These are phyloP conservation scores for Xylota segnis DNA, from an alignment of 2,888 invertebrate species.

Conservation along the genomic window DNA sequence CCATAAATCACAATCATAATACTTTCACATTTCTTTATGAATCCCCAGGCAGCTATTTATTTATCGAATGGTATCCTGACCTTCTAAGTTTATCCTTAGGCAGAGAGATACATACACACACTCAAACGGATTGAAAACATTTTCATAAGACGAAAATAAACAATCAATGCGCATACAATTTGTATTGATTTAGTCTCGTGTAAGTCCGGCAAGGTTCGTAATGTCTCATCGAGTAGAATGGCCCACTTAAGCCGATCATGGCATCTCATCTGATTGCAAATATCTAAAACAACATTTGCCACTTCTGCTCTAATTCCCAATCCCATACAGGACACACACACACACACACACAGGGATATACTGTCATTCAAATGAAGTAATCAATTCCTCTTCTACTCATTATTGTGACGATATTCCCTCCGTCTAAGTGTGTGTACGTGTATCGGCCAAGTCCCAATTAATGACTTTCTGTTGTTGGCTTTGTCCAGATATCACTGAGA, in stretches of 20 bases:
- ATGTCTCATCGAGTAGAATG: slow-evolving; percentile 5
- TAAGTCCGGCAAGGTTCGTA: neutral
- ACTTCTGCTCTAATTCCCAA: slow-evolving; percentile 30
- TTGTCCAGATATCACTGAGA: neutral
- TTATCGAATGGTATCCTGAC: slow-evolving; percentile 17
- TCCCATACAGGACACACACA: neutral
- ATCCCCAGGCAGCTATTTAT: slow-evolving; percentile 22
- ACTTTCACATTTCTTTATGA: slow-evolving; percentile 21
- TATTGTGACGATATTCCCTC: slow-evolving; percentile 12
- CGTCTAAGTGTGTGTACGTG: neutral
- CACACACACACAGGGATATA: neutral
- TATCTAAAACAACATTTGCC: slow-evolving; percentile 27
- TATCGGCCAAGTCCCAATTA: slow-evolving; percentile 38
- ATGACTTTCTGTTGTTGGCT: slow-evolving; percentile 41
- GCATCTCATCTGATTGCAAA: slow-evolving; percentile 12
- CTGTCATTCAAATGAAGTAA: slow-evolving; percentile 20
- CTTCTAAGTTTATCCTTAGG: neutral
- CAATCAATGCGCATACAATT: neutral
- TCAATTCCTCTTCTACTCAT: slow-evolving; percentile 20
- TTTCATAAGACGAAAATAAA: neutral
- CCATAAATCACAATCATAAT: slow-evolving; percentile 2
- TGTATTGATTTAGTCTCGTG: slow-evolving; percentile 3
- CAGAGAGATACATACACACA: neutral
- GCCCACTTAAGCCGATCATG: slow-evolving; percentile 11
- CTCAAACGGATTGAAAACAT: neutral